Evolutionary conservation across 2,888 invertebrate genomes (phyloP).

Genomic region (Thelaira solivaga): DNA sequence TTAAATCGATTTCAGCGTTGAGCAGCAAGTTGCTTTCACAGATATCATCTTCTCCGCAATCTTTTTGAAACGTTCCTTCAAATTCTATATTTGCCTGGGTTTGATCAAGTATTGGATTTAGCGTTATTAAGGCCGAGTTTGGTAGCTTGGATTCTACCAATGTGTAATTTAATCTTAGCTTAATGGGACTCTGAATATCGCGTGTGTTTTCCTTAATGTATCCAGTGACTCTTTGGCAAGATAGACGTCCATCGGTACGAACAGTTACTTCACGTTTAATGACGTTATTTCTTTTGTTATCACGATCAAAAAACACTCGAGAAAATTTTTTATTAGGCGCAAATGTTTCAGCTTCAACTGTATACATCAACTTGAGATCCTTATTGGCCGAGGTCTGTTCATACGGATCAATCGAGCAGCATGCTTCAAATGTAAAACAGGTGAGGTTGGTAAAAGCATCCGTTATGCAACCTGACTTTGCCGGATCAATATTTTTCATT

Average conservation of each 20-base stretch:
- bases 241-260: slow-evolving; percentile 79
- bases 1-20: slow-evolving; percentile 78
- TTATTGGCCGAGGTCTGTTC: slow-evolving; percentile 77
- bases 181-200: slow-evolving; percentile 92
- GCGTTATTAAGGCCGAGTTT: slow-evolving; percentile 69
- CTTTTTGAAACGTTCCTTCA: slow-evolving; percentile 91
- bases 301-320: slow-evolving; percentile 86
- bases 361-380: slow-evolving; percentile 82
- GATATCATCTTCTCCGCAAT: slow-evolving; percentile 91
- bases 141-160: slow-evolving; percentile 85
- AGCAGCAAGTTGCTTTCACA: slow-evolving; percentile 90
- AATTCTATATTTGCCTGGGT: slow-evolving; percentile 88
- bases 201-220: slow-evolving; percentile 91
- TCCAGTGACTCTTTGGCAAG: slow-evolving; percentile 88
- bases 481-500: slow-evolving; percentile 88
- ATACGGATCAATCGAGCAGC: slow-evolving; percentile 86
- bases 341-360: slow-evolving; percentile 90
- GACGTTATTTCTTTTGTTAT: slow-evolving; percentile 79
- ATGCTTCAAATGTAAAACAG: slow-evolving; percentile 89
- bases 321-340: slow-evolving; percentile 86
- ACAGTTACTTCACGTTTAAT: slow-evolving; percentile 82
- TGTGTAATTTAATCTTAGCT: slow-evolving; percentile 90
- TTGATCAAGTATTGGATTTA: slow-evolving; percentile 90
- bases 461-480: slow-evolving; percentile 83
- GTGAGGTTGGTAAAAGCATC: slow-evolving; percentile 84